A percentile compares a stretch with the other conserved stretches of the same genome.
phyloP scores from a whole-genome alignment of 2,888 invertebrate genomes.

The Saturnia pavonia region DNA sequence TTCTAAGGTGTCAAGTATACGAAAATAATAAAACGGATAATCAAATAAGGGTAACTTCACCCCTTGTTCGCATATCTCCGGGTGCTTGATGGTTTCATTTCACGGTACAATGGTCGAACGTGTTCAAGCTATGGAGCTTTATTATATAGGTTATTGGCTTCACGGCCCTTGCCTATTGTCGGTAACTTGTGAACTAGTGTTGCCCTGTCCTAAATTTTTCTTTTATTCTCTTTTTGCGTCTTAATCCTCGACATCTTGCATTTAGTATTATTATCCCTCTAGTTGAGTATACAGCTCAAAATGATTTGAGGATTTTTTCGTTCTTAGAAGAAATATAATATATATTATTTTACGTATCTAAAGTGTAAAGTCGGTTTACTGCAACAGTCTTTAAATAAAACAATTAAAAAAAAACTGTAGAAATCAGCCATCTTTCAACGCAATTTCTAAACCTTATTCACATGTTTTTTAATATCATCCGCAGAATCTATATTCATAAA shows the following conservation, averaged over 20 bases:
- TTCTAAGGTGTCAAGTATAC: not conserved
- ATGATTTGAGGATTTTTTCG: not conserved
- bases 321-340: not conserved
- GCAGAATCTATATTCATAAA: not conserved
- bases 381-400: not conserved
- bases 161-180: slow-evolving; percentile 25
- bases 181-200: not conserved
- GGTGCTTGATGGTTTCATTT: slow-evolving; percentile 44
- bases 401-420: not conserved
- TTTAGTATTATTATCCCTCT: not conserved
- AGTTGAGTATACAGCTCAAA: not conserved
- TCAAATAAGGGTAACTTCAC: slow-evolving; percentile 5
- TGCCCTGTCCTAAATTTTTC: not conserved
- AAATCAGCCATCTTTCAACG: not conserved
- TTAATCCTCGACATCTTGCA: not conserved
- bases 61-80: slow-evolving; percentile 15
- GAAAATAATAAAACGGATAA: not conserved
- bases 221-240: not conserved
- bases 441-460: not conserved
- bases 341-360: no score
- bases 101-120: slow-evolving; percentile 39
- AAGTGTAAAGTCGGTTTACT: not conserved
- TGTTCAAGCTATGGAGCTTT: slow-evolving; percentile 26
- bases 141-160: slow-evolving; percentile 31
- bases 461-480: not conserved